Base-by-base conservation (phyloP, 2,113 vertebrate genomes). In the Macrotus californicus region DNA sequence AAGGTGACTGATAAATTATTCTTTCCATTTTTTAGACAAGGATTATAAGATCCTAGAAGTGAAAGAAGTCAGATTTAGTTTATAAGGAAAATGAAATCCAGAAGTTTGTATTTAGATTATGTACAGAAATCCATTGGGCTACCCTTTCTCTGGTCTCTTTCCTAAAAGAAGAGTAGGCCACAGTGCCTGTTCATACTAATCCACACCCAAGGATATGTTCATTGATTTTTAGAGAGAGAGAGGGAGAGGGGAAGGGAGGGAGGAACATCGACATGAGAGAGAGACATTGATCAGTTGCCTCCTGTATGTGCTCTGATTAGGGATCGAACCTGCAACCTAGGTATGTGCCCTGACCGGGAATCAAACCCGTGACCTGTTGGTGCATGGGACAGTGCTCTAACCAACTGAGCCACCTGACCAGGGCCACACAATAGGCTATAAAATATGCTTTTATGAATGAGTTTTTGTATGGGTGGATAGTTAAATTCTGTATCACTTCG, bases 41-140 rank as follows among this genome's bases (percentile, higher is more conserved):
- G 21, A 94, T 83, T 91, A 24, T 91, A 79, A 94, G 26, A 77
- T 6, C 66, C 22, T 93, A 18, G 31, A 96, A 90, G 61, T 80
- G 21, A 89, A 94, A 96, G 43, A 26, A 48, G 52, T 89, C 43
- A 89, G 52, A 93, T 83, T 93, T 87, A 80, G 21, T 76, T 87
- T 96, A 66, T 73, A 87, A 89, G 72, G 43, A 87, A 93, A 83
- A 79, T 80, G 75, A 97, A 89, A 91, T 52, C 39, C 36, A 82
- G 52, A 94, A 92, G 54, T 83, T 26, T 70, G 1, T 83, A 31
- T 91, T 83, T 79, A 24, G 41, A 2, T 81, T 91, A 64, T 36
- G 24, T 83, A 56, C 18, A 87, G 36, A 93, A 94, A 95, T 34
- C 46, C 34, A 56, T 67, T 94, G 61, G 26, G 22, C 41, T 90